phyloP scores from a whole-genome alignment of 1,140 invertebrate species.

The Neelides sp. region DNA sequence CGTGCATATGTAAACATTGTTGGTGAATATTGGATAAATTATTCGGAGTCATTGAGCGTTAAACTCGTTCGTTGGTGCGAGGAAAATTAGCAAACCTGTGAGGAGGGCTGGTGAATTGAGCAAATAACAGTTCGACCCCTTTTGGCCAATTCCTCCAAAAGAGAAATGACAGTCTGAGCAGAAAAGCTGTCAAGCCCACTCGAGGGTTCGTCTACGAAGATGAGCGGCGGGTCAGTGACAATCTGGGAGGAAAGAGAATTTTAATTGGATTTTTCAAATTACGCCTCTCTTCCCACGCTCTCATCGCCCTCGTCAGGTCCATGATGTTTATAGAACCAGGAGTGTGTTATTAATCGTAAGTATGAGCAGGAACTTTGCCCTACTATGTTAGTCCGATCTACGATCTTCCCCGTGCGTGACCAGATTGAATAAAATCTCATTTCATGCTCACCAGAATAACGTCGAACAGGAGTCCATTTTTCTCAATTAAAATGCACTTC shows the following conservation, averaged over 20 bases:
- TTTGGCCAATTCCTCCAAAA: constrained; percentile 48
- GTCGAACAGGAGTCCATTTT: too few relatives aligned
- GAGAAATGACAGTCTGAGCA: constrained; percentile 55
- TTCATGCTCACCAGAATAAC: too few relatives aligned
- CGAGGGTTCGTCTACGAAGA: constrained; percentile 74
- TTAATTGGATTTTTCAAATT: too few relatives aligned
- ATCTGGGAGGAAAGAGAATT: constrained; percentile 46
- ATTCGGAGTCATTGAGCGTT: constrained; percentile 3
- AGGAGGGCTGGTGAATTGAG: constrained; percentile 75
- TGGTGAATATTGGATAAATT: constrained; percentile 19
- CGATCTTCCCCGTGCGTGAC: too few relatives aligned
- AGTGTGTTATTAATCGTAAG: constrained; percentile 12
- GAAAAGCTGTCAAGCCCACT: constrained; percentile 71
- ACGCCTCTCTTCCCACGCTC: too few relatives aligned
- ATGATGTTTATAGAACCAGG: neutral
- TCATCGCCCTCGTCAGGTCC: neutral
- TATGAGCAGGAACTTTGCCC: too few relatives aligned
- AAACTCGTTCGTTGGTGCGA: constrained; percentile 58
- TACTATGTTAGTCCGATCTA: too few relatives aligned
- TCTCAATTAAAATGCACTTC: too few relatives aligned
- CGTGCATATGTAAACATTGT: too few relatives aligned
- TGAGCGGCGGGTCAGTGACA: constrained; percentile 56
- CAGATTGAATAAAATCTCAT: too few relatives aligned
- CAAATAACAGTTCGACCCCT: constrained; percentile 63
- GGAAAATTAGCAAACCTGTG: constrained; percentile 64